Evolutionary conservation across 2,888 invertebrate genomes (phyloP), one percentile per base, ranked within the genome.

Genomic region (Endotricha flammealis): DNA sequence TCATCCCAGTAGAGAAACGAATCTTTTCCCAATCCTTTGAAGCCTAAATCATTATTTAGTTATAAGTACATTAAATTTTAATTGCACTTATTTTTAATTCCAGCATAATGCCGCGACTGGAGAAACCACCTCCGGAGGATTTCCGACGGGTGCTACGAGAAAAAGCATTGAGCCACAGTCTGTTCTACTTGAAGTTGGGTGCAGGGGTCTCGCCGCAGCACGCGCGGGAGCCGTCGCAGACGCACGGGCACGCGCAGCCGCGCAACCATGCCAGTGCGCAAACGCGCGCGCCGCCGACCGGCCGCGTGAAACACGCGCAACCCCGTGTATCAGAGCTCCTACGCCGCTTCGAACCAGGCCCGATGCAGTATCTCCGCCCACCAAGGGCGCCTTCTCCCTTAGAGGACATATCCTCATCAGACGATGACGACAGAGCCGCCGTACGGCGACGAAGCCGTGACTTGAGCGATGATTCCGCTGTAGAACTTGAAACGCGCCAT

Each of bases 401-500:
- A 23, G 83, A 83, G 56, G 82, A 86, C 56, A 80, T 82, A 53
- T 74, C 78, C 16, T 82, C 83, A 6, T 86, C 86, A 1, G 86
- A 86, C 47, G 87, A 87, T 51, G 87, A 86, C 55, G 85, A 85
- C 57, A 64, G 85, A 37, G 85, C 76, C 4, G 85, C 85, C 4
- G 80, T 83, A 34, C 58, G 86, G 24, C 73, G 85, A 20, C 75
- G 87, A 42, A 81, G 81, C 50, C 75, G 86, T 37, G 86, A 86
- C 48, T 54, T 85, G 25, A 83, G 83, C 55, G 82, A 87, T 53
- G 90, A 90, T 51, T 90, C 90, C 3, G 86, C 89, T 0, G 85
- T 88, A 5, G 87, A 87, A 39, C 72, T 88, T 50, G 89, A 89
- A 48, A 89, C 89, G 14, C 71, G 81, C 16, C 46, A 55, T 33